Conservation (phyloP, 1,140 invertebrate genomes). For the Teleopsis dalmanni region DNA sequence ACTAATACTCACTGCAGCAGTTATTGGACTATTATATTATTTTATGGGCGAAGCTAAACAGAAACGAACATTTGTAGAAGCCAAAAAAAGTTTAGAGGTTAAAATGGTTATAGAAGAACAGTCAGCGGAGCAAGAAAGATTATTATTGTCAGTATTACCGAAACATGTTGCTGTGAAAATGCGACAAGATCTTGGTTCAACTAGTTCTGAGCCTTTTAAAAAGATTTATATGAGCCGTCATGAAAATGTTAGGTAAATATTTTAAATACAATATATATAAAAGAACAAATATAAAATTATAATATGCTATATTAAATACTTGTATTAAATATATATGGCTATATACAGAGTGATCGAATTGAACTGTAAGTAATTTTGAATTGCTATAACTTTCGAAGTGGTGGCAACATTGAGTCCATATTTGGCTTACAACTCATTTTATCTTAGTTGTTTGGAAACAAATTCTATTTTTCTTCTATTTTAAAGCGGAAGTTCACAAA, state of each 20-base stretch:
- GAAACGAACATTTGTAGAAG: conserved; percentile 80
- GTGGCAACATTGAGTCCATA: not conserved
- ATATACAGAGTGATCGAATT: too few relatives aligned
- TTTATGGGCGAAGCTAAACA: conserved; percentile 80
- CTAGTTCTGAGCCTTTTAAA: conserved; percentile 85
- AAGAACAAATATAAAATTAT: not conserved
- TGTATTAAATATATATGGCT: too few relatives aligned
- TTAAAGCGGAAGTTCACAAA: too few relatives aligned
- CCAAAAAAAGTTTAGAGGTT: conserved; percentile 82
- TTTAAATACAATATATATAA: not conserved
- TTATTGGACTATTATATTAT: conserved; percentile 71
- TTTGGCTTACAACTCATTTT: not conserved
- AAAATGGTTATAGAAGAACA: conserved; percentile 90
- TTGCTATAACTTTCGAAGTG: not conserved
- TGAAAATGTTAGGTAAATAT: conserved; percentile 82
- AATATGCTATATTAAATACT: not conserved
- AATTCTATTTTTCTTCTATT: too few relatives aligned
- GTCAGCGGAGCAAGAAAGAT: conserved; percentile 82
- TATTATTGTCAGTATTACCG: conserved; percentile 84
- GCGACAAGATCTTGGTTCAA: conserved; percentile 81
- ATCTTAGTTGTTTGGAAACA: not conserved
- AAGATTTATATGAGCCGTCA: conserved; percentile 96
- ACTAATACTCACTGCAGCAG: conserved; percentile 60
- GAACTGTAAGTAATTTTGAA: not conserved
- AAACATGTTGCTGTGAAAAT: conserved; percentile 93